A percentile compares a stretch with the other conserved stretches of the same genome.
Evolutionary conservation across 2,888 invertebrate species (phyloP).

Genomic region (Caenorhabditis becei): DNA sequence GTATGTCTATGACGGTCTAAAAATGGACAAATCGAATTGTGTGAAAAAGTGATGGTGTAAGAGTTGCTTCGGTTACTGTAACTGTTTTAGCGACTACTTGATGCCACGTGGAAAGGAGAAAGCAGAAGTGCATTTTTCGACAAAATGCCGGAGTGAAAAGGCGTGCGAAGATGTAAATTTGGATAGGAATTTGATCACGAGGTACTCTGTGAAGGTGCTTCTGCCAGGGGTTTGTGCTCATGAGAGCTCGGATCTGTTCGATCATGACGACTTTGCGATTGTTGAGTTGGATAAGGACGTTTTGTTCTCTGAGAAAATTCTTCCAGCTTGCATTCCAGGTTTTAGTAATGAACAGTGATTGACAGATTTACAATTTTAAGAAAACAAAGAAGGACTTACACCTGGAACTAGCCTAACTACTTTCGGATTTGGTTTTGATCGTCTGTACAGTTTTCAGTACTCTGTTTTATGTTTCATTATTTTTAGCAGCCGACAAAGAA

Average conservation of each 20-base stretch:
- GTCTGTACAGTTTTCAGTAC: not conserved
- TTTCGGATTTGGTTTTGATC: slow-evolving; percentile 39
- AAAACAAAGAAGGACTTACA: not conserved
- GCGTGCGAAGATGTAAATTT: slow-evolving; percentile 4
- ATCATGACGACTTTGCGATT: slow-evolving; percentile 40
- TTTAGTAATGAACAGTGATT: too few species aligned
- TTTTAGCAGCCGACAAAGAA: slow-evolving; percentile 25
- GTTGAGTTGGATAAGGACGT: slow-evolving; percentile 27
- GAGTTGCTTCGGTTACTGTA: too few species aligned
- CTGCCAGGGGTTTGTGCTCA: slow-evolving; percentile 18
- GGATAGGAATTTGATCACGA: slow-evolving; percentile 1
- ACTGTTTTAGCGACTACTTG: slow-evolving; percentile 21
- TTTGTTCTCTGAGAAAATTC: slow-evolving; percentile 27
- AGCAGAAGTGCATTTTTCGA: slow-evolving; percentile 22
- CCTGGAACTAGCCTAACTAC: not conserved
- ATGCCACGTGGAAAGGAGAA: slow-evolving; percentile 4
- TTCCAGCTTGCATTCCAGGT: slow-evolving; percentile 26
- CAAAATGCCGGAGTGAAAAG: slow-evolving; percentile 6
- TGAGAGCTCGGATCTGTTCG: not conserved
- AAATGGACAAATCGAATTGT: slow-evolving; percentile 6
- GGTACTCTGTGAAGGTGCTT: not conserved
- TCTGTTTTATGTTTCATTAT: not conserved
- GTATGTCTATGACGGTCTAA: slow-evolving; percentile 8
- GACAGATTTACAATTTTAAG: not conserved
- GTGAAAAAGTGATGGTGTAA: slow-evolving; percentile 13